Evolutionary conservation across 2,888 invertebrate species (phyloP), one percentile per base, ranked within the genome.

Genomic region (Brachyopa scutellaris): DNA sequence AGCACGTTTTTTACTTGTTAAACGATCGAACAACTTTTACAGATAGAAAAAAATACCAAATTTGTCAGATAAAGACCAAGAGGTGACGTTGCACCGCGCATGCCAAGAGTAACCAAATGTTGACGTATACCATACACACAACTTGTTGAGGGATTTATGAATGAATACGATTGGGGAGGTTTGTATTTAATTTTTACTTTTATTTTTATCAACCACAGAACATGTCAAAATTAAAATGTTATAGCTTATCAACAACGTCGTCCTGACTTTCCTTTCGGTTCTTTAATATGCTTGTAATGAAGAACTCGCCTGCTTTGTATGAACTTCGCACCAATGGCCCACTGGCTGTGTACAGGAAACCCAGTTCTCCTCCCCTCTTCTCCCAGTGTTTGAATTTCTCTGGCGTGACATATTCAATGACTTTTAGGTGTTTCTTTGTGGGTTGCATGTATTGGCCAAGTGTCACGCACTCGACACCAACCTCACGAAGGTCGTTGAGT

Each of bases 361-460:
- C 99, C 84, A 99, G 90, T 85, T 95, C 92, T 64, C 93, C 92
- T 0, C 99, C 99, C 4, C 94, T 91, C 17, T 92, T 90, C 89
- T 97, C 95, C 98, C 98, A 99, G 64, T 94, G 91, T 87, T 95
- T 92, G 89, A 96, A 99, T 91, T 97, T 97, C 82, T 95, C 96
- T 0, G 99, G 99, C 0, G 98, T 98, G 0, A 99, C 97, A 91
- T 99, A 99, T 90, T 99, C 99, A 42, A 95, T 94, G 0, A 98
- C 96, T 91, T 96, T 97, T 21, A 99, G 92, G 90, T 99, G 99
- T 6, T 95, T 93, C 88, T 97, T 99, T 0, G 99, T 99, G 0
- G 99, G 99, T 90, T 99, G 99, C 99, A 99, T 99, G 91, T 99
- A 99, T 88, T 99, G 99, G 0, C 99, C 99, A 3, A 99, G 92